Base-by-base conservation (phyloP, 2,113 vertebrate species). In the Ochotona curzoniae region DNA sequence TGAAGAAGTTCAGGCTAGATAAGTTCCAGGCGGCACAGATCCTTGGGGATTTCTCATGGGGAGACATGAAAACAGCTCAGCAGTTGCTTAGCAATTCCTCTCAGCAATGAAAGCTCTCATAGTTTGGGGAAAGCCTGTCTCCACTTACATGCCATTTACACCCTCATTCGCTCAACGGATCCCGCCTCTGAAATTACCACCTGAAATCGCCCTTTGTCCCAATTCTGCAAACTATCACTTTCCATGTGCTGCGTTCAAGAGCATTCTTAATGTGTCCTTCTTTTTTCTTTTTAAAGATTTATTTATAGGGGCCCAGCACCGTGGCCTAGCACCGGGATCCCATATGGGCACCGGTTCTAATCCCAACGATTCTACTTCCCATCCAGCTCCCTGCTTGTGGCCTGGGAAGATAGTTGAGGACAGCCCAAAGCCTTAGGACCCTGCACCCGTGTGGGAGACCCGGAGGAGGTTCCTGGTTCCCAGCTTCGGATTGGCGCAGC, bases 201-300 rank as follows among this genome's bases (percentile, higher is more conserved):
- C 86, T 44, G 64, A 63, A 67, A n/a, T 44, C 10, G 71, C 57
- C 9, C 0, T 75, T 88, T 83, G 30, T 35, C 87, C 38, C 0
- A 20, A 63, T 81, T 63, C 93, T 92, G 83, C 89, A 93, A 80
- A 92, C 57, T 30, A n/a, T 63, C 78, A 69, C 23, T 25, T 91
- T 86, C 54, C 83, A 87, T 79, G 60, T 79, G 44, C 71, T 71
- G 54, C 23, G 9, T 57, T 79, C 47, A 83, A 76, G 94, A 70
- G 82, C 85, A 79, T 82, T 51, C 49, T 67, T 57, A 67, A 70
- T 71, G 35, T 0, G 9, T 57, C 70, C 60, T 76, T 64, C 54
- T 49, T 70, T 75, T 82, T 87, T 44, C 6, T 44, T 44, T n/a
- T n/a, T n/a, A 44, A 44, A 44, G 38, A 44, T 44, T 44, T 44